A percentile compares a stretch with the other conserved stretches of the same genome.
These are phyloP conservation scores for Deilephila elpenor DNA, from an alignment of 2,888 invertebrate genomes.

Conservation along the genomic window DNA sequence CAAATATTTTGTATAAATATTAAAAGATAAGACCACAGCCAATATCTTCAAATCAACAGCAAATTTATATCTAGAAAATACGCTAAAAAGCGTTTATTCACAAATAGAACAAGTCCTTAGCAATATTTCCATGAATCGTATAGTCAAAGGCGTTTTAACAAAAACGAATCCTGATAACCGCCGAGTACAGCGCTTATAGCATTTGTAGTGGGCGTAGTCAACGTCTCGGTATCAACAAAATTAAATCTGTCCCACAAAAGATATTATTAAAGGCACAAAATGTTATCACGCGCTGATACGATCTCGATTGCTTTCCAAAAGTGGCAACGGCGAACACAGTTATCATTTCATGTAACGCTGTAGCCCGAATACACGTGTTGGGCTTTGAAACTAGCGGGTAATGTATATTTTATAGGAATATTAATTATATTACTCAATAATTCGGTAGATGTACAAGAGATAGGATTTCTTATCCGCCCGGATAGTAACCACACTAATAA, in stretches of 20 bases:
- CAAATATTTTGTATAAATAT: too few relatives aligned
- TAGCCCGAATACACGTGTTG: neutral
- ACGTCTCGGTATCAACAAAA: constrained; percentile 14
- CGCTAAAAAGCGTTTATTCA: neutral
- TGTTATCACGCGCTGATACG: constrained; percentile 15
- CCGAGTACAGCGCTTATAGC: neutral
- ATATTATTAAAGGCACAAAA: constrained; percentile 21
- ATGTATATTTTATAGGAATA: neutral
- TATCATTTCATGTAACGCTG: neutral
- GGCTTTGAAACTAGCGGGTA: neutral
- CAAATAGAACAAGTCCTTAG: neutral
- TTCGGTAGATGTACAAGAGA: too few relatives aligned
- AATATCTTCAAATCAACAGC: too few relatives aligned
- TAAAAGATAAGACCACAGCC: too few relatives aligned
- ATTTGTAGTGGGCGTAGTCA: neutral
- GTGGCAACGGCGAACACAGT: constrained; percentile 11
- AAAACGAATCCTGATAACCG: neutral
- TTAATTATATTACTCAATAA: too few relatives aligned
- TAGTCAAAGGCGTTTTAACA: neutral
- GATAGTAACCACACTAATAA: too few relatives aligned
- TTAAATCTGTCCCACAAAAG: constrained; percentile 22
- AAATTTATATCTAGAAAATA: too few relatives aligned
- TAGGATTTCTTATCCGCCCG: too few relatives aligned
- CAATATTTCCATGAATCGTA: neutral
- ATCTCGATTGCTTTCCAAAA: constrained; percentile 27